Percentiles rank a stretch among this genome's conserved stretches.
phyloP scores from a whole-genome alignment of 2,797 vertebrate genomes.

The Xenopus petersii region DNA sequence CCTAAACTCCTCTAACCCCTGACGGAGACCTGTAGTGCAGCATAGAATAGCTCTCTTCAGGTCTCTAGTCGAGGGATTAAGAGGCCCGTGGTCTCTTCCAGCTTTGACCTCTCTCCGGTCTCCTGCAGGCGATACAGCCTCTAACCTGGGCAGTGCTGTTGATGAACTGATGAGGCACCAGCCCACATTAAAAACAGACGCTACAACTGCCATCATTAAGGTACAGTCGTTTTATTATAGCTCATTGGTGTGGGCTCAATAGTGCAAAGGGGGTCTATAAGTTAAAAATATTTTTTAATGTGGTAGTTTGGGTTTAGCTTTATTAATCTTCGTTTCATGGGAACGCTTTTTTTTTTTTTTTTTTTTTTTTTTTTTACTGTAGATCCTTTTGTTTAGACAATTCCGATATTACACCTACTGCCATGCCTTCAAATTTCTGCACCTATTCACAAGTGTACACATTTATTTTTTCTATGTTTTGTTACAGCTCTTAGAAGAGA shows the following conservation, averaged over 20 bases:
- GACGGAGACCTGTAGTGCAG: constrained; percentile 46
- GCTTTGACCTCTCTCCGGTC: constrained; percentile 42
- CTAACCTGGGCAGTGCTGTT: constrained; percentile 93
- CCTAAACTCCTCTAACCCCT: constrained; percentile 42
- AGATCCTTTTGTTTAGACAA: too few species aligned
- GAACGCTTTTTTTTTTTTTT: too few species aligned
- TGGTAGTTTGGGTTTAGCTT: too few species aligned
- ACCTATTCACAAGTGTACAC: too few species aligned
- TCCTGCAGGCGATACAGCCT: constrained; percentile 87
- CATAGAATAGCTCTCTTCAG: constrained; percentile 36
- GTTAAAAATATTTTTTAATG: neutral
- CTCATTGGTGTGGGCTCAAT: too few species aligned
- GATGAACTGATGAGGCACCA: constrained; percentile 97
- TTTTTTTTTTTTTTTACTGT: too few species aligned
- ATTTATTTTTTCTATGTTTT: neutral
- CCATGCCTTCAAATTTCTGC: too few species aligned
- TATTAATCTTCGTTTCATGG: too few species aligned
- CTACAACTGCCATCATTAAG: constrained; percentile 96
- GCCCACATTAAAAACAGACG: constrained; percentile 93
- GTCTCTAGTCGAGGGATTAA: constrained; percentile 46
- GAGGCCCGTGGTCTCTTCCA: constrained; percentile 48
- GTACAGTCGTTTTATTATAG: constrained; percentile 55
- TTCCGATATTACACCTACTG: too few species aligned
- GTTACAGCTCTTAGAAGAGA: constrained; percentile 88
- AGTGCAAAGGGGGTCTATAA: neutral